Base-by-base conservation (phyloP, 2,113 vertebrate species). In the Hystrix cristata region DNA sequence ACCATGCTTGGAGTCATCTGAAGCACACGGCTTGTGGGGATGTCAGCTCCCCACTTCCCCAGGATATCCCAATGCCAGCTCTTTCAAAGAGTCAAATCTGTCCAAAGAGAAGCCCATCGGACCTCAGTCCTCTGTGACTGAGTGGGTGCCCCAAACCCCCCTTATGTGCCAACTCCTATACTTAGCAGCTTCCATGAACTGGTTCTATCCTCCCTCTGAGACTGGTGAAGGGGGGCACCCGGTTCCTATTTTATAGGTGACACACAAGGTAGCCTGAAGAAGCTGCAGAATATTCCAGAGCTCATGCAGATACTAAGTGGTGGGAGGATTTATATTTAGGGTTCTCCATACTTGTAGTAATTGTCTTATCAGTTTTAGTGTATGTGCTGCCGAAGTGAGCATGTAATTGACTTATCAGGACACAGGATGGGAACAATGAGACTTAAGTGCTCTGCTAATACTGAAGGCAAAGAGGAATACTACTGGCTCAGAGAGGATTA, bases 121-220 rank as follows among this genome's bases (percentile, higher is more conserved):
- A 79, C 6, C 11, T 72, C 18, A 2, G 53, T 21, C 96, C 5
- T 25, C 11, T 0, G 21, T 25, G 64, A 25, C 34, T n/a, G 62
- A 34, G 87, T 18, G 85, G 43, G 27, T 11, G 3, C 16, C 34
- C 34, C 2, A 60, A 4, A 31, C 46, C 31, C n/a, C 34, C 31
- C 1, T 7, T 29, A 4, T 0, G 9, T 5, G 25, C 38, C 51
- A 7, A 4, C 15, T 5, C 14, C 12, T 12, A 3, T 7, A 8
- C n/a, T 25, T 9, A 31, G 31, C 8, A 31, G 67, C 10, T 71
- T 10, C 3, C 5, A 0, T 0, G 6, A 60, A 29, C 25, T 4
- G 1, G 11, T 29, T 23, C 76, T 23, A 0, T 16, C 6, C 29
- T 93, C 53, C 27, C 3, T 0, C 0, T 0, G 60, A 74, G 34